These are phyloP conservation scores for Rutpela maculata DNA, from an alignment of 2,888 invertebrate genomes.

Conservation along the genomic window DNA sequence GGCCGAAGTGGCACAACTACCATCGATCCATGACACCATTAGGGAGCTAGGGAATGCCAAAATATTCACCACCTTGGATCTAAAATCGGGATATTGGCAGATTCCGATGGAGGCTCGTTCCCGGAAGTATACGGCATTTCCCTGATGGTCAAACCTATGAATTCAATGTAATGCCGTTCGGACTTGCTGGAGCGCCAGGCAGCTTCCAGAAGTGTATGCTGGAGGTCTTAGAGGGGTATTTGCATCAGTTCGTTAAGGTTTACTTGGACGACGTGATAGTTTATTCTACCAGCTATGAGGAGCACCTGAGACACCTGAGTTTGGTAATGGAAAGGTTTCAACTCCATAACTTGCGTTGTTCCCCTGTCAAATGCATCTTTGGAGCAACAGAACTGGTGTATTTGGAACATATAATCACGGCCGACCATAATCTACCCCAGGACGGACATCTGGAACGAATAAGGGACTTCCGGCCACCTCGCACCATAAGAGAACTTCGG, in stretches of 20 bases:
- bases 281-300: background rate
- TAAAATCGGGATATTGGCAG: constrained; percentile 6
- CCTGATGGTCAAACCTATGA: constrained; percentile 1
- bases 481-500: background rate
- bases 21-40: background rate
- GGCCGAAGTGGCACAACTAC: background rate
- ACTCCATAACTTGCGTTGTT: background rate
- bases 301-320: background rate
- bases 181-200: background rate
- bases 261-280: constrained; percentile 4
- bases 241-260: background rate
- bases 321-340: background rate
- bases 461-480: background rate
- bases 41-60: background rate
- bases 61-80: background rate
- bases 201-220: constrained; percentile 12
- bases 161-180: constrained; percentile 1
- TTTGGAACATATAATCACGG: background rate
- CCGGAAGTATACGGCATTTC: background rate
- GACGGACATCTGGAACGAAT: too few relatives aligned
- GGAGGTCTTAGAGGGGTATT: background rate
- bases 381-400: background rate
- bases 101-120: background rate
- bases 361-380: background rate
- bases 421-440: background rate